Percentiles rank a stretch among this genome's conserved stretches.
Conservation (phyloP, 1,140 invertebrate species). For the Musca vetustissima region DNA sequence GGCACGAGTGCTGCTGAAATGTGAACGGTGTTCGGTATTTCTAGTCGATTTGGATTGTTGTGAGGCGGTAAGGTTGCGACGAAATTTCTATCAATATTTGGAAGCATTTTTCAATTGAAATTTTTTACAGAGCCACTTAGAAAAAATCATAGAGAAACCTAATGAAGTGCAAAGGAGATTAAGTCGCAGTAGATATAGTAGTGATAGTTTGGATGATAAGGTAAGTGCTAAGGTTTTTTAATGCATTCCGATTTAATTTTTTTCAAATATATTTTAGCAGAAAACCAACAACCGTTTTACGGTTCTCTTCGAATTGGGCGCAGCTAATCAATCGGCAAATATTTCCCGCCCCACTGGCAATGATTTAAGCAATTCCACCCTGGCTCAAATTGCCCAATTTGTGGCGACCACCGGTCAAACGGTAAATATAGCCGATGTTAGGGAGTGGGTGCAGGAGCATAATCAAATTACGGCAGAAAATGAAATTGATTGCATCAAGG, state of each 20-base stretch:
- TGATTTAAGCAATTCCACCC: constrained; percentile 58
- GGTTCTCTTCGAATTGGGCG: constrained; percentile 76
- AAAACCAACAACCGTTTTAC: constrained; percentile 69
- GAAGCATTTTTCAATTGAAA: too few relatives aligned
- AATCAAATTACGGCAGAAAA: constrained; percentile 56
- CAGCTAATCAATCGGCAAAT: constrained; percentile 55
- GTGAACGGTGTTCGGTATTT: constrained; percentile 89
- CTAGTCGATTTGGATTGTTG: constrained; percentile 82
- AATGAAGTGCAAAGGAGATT: constrained; percentile 69
- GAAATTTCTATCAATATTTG: not conserved
- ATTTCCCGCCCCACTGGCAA: constrained; percentile 50
- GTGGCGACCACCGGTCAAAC: constrained; percentile 80
- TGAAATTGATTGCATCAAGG: constrained; percentile 67
- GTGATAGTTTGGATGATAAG: constrained; percentile 67
- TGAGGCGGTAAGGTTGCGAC: constrained; percentile 70
- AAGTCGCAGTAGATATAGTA: constrained; percentile 70
- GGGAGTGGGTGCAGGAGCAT: constrained; percentile 66
- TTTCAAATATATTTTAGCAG: constrained; percentile 40
- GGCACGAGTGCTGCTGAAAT: constrained; percentile 88
- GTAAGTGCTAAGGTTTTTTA: constrained; percentile 54
- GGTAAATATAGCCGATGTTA: constrained; percentile 80
- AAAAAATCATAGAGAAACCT: constrained; percentile 77
- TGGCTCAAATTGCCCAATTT: constrained; percentile 77
- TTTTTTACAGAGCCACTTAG: constrained; percentile 73
- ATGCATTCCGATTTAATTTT: not conserved